These are phyloP conservation scores for Camptogramma bilineatum DNA, from an alignment of 2,888 invertebrate genomes.

Conservation along the genomic window DNA sequence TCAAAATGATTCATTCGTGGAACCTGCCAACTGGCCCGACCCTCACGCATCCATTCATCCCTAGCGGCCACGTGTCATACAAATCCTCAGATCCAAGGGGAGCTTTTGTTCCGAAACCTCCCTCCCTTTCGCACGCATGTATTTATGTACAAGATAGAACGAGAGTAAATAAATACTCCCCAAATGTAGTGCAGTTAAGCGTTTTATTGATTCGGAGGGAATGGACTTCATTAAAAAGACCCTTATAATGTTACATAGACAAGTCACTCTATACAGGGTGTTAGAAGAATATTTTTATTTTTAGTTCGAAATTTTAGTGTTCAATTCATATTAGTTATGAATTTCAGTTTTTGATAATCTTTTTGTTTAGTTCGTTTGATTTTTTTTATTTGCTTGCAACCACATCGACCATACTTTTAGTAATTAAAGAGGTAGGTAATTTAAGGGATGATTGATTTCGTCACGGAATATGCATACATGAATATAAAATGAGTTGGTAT, in stretches of 20 bases:
- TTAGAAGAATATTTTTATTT: background rate
- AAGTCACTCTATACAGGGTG: background rate
- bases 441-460: no score
- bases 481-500: no score
- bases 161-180: slow-evolving; percentile 58
- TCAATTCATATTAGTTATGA: background rate
- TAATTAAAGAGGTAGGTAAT: no score
- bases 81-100: slow-evolving; percentile 67
- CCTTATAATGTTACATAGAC: slow-evolving; percentile 8
- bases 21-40: slow-evolving; percentile 42
- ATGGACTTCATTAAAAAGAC: slow-evolving; percentile 23
- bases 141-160: slow-evolving; percentile 29
- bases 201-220: slow-evolving; percentile 30
- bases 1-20: slow-evolving; percentile 25
- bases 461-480: no score
- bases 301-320: background rate
- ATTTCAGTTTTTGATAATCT: background rate
- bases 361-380: no score
- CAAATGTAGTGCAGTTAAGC: slow-evolving; percentile 42
- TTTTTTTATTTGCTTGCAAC: no score
- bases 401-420: no score
- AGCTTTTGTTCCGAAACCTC: slow-evolving; percentile 65
- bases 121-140: slow-evolving; percentile 53
- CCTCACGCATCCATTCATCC: slow-evolving; percentile 56
- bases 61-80: slow-evolving; percentile 71